Percentiles rank a stretch among this genome's conserved stretches.
Evolutionary conservation across 2,113 vertebrate species (phyloP).

Genomic region (Aegithalos caudatus): DNA sequence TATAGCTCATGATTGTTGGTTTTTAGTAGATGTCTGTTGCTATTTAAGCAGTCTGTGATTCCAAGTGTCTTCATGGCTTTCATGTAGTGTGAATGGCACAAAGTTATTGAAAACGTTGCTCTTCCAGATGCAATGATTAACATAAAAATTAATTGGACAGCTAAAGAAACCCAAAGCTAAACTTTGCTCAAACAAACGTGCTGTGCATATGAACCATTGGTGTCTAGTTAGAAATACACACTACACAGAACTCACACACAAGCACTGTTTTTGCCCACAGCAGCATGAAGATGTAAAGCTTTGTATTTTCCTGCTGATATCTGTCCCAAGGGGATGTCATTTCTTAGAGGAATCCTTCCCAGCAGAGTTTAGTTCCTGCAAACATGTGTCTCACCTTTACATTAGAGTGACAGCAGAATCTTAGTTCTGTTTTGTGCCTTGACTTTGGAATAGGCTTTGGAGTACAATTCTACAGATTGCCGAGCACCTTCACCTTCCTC

Average conservation of each 20-base stretch:
- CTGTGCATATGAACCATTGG: not conserved
- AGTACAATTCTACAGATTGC: not conserved
- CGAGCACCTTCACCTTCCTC: not conserved
- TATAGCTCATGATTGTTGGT: not conserved
- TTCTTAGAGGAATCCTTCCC: not conserved
- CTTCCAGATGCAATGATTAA: not conserved
- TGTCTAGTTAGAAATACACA: not conserved
- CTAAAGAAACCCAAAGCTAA: not conserved
- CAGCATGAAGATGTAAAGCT: not conserved
- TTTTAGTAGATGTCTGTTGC: not conserved
- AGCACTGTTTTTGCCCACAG: not conserved
- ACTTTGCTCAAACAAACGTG: not conserved
- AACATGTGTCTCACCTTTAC: not conserved
- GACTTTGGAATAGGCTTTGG: not conserved
- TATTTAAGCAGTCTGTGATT: not conserved
- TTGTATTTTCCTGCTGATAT: not conserved
- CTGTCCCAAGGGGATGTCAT: not conserved
- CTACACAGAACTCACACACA: not conserved
- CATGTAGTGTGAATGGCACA: rapidly evolving
- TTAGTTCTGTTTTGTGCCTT: not conserved
- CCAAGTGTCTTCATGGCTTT: not conserved
- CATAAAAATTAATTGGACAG: not conserved
- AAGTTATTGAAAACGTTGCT: not conserved
- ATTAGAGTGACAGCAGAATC: not conserved
- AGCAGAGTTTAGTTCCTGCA: not conserved